These are phyloP conservation scores for Chitala chitala DNA, from an alignment of 2,113 vertebrate species.

Conservation along the genomic window DNA sequence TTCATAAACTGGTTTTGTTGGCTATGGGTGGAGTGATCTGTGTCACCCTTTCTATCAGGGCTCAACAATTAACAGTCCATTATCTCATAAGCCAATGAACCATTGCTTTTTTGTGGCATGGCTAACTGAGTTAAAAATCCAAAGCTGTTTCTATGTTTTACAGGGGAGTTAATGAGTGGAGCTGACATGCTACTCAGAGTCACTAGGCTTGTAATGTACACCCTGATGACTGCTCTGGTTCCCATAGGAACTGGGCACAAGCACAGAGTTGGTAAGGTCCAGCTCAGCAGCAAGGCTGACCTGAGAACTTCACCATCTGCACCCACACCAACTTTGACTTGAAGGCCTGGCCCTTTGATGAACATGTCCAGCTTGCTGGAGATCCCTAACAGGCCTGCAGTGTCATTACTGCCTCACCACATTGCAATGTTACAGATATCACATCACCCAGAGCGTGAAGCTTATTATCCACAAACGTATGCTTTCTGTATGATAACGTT, in stretches of 20 bases:
- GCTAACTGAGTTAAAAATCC: not conserved
- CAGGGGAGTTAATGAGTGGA: constrained; percentile 39
- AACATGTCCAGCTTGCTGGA: constrained; percentile 92
- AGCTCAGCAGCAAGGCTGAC: constrained; percentile 84
- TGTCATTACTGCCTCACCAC: constrained; percentile 76
- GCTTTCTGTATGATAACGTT: too few relatives aligned
- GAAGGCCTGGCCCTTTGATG: constrained; percentile 92
- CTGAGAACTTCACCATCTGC: constrained; percentile 95
- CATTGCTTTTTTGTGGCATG: not conserved
- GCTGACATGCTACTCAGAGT: constrained; percentile 71
- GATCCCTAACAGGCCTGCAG: constrained; percentile 84
- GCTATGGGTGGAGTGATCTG: too few relatives aligned
- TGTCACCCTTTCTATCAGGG: too few relatives aligned
- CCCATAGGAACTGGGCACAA: constrained; percentile 71
- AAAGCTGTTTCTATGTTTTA: not conserved
- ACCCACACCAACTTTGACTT: constrained; percentile 89
- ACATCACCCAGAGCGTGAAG: too few relatives aligned
- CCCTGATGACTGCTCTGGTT: constrained; percentile 49
- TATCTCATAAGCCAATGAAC: not conserved
- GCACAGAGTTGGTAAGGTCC: constrained; percentile 49
- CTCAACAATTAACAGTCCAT: too few relatives aligned
- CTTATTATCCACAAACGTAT: too few relatives aligned
- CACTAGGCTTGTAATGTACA: constrained; percentile 50
- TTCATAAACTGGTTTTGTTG: too few relatives aligned
- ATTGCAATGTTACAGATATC: too few relatives aligned